A percentile compares a stretch with the other conserved stretches of the same genome.
These are phyloP conservation scores for Drosophila santomea DNA, from an alignment of 1,140 invertebrate genomes.

Conservation along the genomic window DNA sequence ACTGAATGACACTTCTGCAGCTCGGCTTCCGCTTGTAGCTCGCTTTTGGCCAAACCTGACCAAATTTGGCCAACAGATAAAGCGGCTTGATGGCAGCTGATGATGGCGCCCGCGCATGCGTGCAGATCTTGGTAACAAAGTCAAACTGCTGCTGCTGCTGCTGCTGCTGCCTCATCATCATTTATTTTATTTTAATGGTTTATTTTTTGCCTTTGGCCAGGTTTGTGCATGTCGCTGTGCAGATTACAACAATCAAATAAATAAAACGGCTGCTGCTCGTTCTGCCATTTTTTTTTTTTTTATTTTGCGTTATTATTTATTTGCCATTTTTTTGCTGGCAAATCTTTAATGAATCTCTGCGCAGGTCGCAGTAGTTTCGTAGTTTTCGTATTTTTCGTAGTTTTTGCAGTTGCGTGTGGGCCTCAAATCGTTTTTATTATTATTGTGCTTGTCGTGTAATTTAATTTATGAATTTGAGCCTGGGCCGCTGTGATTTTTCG, in stretches of 20 bases:
- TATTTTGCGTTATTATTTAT: conserved; percentile 51
- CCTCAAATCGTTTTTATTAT: conserved; percentile 82
- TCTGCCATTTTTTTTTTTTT: conserved; percentile 37
- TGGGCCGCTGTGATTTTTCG: conserved; percentile 39
- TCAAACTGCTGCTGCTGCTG: conserved; percentile 11
- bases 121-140: conserved; percentile 35
- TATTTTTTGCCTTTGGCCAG: conserved; percentile 33
- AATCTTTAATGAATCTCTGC: conserved; percentile 54
- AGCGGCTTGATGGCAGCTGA: conserved; percentile 66
- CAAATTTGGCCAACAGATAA: conserved; percentile 73
- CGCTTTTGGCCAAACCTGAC: conserved; percentile 60
- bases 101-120: conserved; percentile 81
- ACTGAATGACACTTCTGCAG: conserved; percentile 76
- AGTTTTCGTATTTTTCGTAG: conserved; percentile 5
- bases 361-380: conserved; percentile 24
- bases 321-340: conserved; percentile 50
- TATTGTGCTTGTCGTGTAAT: conserved; percentile 83
- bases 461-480: conserved; percentile 81
- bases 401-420: conserved; percentile 68
- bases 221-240: conserved; percentile 73
- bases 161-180: conserved; percentile 61
- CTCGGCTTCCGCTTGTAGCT: conserved; percentile 39
- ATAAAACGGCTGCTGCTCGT: conserved; percentile 53
- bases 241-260: conserved; percentile 81
- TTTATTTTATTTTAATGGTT: conserved; percentile 78